Percentiles rank a stretch among this genome's conserved stretches.
These are phyloP conservation scores for Drosophila leonis DNA, from an alignment of 2,888 invertebrate species.

Conservation along the genomic window DNA sequence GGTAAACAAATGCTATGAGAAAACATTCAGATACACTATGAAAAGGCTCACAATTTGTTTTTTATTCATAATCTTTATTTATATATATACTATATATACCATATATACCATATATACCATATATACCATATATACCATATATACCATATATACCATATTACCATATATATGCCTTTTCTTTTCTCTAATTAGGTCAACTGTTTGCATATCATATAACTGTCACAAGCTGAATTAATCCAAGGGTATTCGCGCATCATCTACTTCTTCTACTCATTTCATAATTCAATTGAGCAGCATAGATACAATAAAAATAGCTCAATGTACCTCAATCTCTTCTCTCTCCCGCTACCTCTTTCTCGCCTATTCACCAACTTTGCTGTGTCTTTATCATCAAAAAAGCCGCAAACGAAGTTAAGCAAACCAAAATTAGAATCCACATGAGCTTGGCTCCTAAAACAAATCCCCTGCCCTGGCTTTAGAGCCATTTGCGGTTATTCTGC, in stretches of 20 bases:
- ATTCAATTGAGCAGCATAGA: background rate
- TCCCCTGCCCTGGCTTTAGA: constrained; percentile 21
- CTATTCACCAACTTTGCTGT: constrained; percentile 35
- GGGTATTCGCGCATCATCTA: background rate
- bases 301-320: background rate
- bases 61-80: too few species aligned
- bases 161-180: background rate
- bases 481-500: constrained; percentile 34
- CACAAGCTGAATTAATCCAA: background rate
- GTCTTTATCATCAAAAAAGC: constrained; percentile 49
- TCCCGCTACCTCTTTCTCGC: background rate
- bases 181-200: background rate
- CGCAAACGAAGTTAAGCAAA: constrained; percentile 50
- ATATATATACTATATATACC: too few species aligned
- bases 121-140: too few species aligned
- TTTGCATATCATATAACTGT: background rate
- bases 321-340: background rate
- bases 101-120: too few species aligned
- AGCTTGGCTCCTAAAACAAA: constrained; percentile 18
- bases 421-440: constrained; percentile 43
- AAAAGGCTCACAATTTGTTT: too few species aligned
- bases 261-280: background rate
- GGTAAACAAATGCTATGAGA: background rate
- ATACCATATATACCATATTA: background rate
- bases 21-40: too few species aligned